Conservation (phyloP, 2,797 vertebrate species). For the Falco naumanni region DNA sequence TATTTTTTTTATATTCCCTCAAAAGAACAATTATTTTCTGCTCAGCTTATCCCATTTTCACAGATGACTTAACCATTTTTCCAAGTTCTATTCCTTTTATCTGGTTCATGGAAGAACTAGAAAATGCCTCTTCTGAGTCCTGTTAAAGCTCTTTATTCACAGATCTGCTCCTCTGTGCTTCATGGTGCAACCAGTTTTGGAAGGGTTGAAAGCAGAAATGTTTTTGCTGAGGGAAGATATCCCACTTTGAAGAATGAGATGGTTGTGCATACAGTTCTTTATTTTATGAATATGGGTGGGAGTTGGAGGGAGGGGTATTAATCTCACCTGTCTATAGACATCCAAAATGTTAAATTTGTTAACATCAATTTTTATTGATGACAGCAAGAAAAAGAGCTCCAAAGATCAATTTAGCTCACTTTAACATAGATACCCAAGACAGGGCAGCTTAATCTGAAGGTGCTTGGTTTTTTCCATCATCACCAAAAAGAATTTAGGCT, state of each 20-base stretch:
- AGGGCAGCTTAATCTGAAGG: neutral
- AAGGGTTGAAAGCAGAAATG: neutral
- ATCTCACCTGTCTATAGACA: neutral
- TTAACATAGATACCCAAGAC: neutral
- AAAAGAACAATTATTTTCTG: neutral
- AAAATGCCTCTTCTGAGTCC: neutral
- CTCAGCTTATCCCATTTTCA: neutral
- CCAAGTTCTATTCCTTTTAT: neutral
- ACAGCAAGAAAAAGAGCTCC: neutral
- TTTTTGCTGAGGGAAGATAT: neutral
- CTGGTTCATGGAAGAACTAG: neutral
- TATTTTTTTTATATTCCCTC: neutral
- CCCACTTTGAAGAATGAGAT: neutral
- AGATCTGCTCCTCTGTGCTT: neutral
- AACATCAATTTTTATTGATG: neutral
- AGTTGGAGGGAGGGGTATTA: neutral
- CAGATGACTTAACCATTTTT: neutral
- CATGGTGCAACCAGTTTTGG: neutral
- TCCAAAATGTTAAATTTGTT: neutral
- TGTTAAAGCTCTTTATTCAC: neutral
- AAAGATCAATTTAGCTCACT: neutral
- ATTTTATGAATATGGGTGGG: neutral
- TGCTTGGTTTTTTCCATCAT: neutral
- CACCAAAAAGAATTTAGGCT: neutral
- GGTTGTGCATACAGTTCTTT: neutral